Percentiles rank a stretch among this genome's conserved stretches.
These are phyloP conservation scores for Australoheros facetus DNA, from an alignment of 2,797 vertebrate genomes.

Conservation along the genomic window DNA sequence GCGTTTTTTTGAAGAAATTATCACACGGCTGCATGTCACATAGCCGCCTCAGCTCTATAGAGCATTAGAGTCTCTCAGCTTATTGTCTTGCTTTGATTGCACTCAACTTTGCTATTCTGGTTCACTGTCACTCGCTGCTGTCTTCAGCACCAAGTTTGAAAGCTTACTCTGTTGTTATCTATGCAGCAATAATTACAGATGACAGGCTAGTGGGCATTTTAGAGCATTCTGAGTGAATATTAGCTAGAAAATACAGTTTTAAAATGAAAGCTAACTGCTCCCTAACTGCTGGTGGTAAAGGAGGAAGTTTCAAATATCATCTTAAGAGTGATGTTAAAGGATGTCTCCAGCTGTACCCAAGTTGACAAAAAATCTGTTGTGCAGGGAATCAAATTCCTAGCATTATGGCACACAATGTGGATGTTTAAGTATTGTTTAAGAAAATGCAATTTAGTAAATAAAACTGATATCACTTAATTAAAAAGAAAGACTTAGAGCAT, in stretches of 20 bases:
- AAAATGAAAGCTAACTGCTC: background rate
- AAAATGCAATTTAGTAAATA: background rate
- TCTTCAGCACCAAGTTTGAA: background rate
- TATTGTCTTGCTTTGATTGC: slow-evolving; percentile 8
- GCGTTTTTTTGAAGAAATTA: background rate
- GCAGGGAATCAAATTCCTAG: background rate
- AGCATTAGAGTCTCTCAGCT: background rate
- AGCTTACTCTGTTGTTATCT: background rate
- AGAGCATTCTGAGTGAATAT: background rate
- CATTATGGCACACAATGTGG: background rate
- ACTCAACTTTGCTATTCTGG: background rate
- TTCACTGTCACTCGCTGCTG: background rate
- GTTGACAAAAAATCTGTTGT: background rate
- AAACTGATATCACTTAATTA: background rate
- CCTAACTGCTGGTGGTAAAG: background rate
- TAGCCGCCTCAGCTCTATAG: background rate
- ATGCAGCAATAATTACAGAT: background rate
- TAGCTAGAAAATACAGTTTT: background rate
- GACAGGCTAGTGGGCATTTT: background rate
- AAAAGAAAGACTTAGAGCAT: background rate
- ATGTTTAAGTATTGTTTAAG: background rate
- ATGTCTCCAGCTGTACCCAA: background rate
- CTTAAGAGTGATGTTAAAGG: background rate
- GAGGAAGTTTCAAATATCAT: background rate
- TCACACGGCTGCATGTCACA: background rate